Evolutionary conservation across 2,113 vertebrate genomes (phyloP).

Genomic region (Tragelaphus buxtoni): DNA sequence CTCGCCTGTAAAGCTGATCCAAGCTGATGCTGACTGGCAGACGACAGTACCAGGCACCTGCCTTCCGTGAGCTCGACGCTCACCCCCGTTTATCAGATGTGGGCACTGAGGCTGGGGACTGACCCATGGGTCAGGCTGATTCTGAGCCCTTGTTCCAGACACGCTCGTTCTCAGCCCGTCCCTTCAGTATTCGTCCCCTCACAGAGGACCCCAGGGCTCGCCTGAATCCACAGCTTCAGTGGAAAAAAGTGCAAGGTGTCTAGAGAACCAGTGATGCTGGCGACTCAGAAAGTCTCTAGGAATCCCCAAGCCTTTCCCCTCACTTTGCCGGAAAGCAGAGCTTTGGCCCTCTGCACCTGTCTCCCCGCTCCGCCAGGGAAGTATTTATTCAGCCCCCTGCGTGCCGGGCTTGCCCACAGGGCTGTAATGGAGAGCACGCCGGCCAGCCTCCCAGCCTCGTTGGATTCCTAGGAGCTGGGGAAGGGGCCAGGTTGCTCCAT

Average conservation of each 20-base stretch:
- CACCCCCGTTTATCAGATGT: fast-evolving
- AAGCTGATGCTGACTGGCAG: fast-evolving
- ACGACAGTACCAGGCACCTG: fast-evolving
- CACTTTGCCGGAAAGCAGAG: fast-evolving
- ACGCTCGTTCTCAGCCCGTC: fast-evolving
- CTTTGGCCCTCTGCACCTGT: fast-evolving
- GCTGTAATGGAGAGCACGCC: fast-evolving
- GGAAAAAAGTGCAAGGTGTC: background rate
- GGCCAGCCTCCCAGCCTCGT: fast-evolving
- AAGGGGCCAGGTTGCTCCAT: fast-evolving
- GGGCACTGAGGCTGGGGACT: fast-evolving
- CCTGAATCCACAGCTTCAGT: background rate
- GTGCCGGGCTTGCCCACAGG: fast-evolving
- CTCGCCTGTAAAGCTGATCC: background rate
- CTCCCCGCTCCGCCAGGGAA: fast-evolving
- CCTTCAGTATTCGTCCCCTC: fast-evolving
- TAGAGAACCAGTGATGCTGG: fast-evolving
- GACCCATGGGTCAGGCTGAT: fast-evolving
- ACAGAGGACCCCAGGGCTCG: background rate
- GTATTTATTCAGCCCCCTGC: too few species aligned
- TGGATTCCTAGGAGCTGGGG: background rate
- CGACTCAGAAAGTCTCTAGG: fast-evolving
- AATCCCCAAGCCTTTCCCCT: background rate
- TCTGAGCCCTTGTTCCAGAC: fast-evolving
- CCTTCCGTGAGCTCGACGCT: background rate